Conservation (phyloP, 2,797 vertebrate genomes). For the Premnoplex brunnescens region DNA sequence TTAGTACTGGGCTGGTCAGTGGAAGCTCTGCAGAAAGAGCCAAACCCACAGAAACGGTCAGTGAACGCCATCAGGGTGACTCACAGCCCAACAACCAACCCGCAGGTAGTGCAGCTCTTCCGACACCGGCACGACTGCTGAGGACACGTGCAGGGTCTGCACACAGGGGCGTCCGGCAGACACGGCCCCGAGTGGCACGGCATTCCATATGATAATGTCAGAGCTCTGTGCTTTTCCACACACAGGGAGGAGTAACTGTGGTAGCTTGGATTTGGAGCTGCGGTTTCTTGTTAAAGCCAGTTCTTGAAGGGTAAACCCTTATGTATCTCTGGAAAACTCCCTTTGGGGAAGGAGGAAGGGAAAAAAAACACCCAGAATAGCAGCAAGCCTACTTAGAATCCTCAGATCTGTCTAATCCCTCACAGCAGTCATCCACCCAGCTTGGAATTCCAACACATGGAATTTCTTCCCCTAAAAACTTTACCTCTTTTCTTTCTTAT, state of each 20-base stretch:
- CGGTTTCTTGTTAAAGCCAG: not conserved
- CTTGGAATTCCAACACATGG: not conserved
- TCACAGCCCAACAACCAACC: not conserved
- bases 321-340: not conserved
- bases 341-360: not conserved
- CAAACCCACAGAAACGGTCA: slow-evolving; percentile 60
- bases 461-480: not conserved
- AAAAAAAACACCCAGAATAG: not conserved
- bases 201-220: not conserved
- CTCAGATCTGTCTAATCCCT: not conserved
- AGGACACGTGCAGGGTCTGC: not conserved
- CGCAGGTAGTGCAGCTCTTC: not conserved
- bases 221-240: not conserved
- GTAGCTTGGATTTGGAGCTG: not conserved
- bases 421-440: not conserved
- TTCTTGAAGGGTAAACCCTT: not conserved
- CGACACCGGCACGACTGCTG: not conserved
- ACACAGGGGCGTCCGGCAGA: rapidly evolving
- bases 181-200: rapidly evolving
- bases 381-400: not conserved
- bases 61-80: not conserved
- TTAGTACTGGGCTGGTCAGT: slow-evolving; percentile 21
- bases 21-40: slow-evolving; percentile 14
- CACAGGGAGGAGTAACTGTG: not conserved
- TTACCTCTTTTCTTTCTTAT: not conserved